phyloP scores from a whole-genome alignment of 2,113 vertebrate genomes.

The Xyrauchen texanus region DNA sequence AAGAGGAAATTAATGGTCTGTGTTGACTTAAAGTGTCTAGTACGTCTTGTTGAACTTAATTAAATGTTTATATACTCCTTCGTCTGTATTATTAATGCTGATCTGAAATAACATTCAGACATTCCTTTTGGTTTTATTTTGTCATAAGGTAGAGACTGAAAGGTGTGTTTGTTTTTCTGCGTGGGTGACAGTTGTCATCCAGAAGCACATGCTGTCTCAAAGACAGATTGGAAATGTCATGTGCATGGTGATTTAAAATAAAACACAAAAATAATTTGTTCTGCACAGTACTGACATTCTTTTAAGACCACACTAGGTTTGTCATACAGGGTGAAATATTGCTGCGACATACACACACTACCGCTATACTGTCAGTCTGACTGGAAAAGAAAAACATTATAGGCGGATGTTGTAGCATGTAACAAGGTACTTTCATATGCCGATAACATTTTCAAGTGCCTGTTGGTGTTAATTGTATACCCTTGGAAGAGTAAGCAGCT shows the following conservation, averaged over 20 bases:
- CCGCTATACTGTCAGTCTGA: slow-evolving; percentile 1
- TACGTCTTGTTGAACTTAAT: not conserved
- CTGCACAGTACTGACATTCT: not conserved
- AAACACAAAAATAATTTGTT: not conserved
- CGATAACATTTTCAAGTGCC: slow-evolving; percentile 2
- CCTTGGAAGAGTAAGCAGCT: not conserved
- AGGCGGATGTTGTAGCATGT: slow-evolving; percentile 22
- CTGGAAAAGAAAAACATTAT: slow-evolving; percentile 12
- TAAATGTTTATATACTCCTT: not conserved
- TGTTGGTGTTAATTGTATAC: slow-evolving; percentile 10
- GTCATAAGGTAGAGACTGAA: not conserved
- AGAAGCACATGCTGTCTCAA: not conserved
- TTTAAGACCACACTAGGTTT: too few relatives aligned
- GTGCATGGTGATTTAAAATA: too few relatives aligned
- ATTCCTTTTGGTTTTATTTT: not conserved
- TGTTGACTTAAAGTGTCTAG: not conserved
- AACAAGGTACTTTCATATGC: too few relatives aligned
- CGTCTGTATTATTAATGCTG: not conserved
- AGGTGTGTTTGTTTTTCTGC: slow-evolving; percentile 3
- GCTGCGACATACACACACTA: not conserved
- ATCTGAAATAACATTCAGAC: not conserved
- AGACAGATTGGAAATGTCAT: too few relatives aligned
- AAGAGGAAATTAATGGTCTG: not conserved
- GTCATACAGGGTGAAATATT: not conserved
- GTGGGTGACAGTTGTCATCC: slow-evolving; percentile 17